Evolutionary conservation across 2,113 vertebrate genomes (phyloP), one percentile per base, ranked within the genome.

Genomic region (Pandion haliaetus): DNA sequence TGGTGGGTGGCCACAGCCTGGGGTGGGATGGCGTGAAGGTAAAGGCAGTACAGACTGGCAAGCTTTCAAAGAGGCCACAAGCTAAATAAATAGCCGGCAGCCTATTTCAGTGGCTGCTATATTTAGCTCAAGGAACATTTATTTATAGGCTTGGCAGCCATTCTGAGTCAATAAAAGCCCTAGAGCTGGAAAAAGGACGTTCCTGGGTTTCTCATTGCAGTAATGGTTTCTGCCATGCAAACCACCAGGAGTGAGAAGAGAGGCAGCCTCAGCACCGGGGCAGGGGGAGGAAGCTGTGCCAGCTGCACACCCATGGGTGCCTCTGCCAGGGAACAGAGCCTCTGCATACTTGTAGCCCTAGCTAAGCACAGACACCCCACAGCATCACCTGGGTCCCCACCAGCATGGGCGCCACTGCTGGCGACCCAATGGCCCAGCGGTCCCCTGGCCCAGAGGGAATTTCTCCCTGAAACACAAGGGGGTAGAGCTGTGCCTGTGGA

Each of bases 101-200:
- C 92, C 82, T 95, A 86, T 96, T 98, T 96, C 97, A 96, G 93
- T 95, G 95, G 85, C 94, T 96, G 94, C 97, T 97, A 98, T 97
- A 97, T 98, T 98, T 98, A 97, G 97, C 92, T 89, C 92, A 84
- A 97, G 96, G 96, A 97, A 98, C 96, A 97, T 95, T 97, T 98
- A 97, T 98, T 98, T 98, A 97, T 98, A 96, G 97, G 85, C 72
- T 97, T 97, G 97, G 97, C 96, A 95, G 94, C 65, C 91, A n/a
- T 90, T 96, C 85, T 81, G 93, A 94, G 94, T 96, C 96, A 97
- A 97, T 97, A 97, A 96, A 97, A 98, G 91, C 77, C 80, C 34
- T 2, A 95, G 87, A 82, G 86, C 91, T 97, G 97, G 96, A 97
- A 96, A 95, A 97, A 97, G 77, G 95, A 97, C 80, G 52, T 94